phyloP scores from a whole-genome alignment of 2,113 vertebrate genomes.

The Dromiciops gliroides region DNA sequence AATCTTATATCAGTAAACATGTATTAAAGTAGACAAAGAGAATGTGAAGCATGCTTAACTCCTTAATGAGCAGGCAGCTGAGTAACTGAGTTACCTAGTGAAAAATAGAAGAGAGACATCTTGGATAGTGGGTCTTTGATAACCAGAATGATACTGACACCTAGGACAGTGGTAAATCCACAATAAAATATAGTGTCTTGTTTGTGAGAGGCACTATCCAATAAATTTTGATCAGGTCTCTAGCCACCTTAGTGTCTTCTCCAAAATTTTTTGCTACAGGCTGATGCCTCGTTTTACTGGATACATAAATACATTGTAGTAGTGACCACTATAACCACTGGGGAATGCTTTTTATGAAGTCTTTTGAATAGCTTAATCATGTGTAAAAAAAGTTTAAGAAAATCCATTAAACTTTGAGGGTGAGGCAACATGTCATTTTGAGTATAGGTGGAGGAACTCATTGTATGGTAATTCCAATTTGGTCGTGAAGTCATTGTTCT shows the following conservation, averaged over 20 bases:
- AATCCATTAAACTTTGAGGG: not conserved
- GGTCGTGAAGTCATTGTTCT: not conserved
- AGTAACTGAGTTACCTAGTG: not conserved
- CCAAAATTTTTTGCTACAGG: not conserved
- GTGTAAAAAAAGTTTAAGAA: not conserved
- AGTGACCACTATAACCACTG: not conserved
- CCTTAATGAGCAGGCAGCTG: not conserved
- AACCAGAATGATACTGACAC: not conserved
- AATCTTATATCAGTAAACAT: not conserved
- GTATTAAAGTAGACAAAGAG: not conserved
- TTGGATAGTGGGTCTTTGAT: not conserved
- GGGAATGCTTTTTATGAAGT: not conserved
- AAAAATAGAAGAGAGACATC: not conserved
- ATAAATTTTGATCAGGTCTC: not conserved
- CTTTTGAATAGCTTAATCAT: not conserved
- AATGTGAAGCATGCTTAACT: not conserved
- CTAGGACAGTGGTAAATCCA: not conserved
- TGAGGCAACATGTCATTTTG: not conserved
- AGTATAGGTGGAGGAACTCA: not conserved
- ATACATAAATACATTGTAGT: not conserved
- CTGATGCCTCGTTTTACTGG: not conserved
- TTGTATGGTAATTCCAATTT: not conserved
- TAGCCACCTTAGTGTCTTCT: not conserved
- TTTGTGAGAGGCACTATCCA: not conserved
- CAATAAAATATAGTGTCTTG: not conserved